Percentiles rank a stretch among this genome's conserved stretches.
phyloP scores from a whole-genome alignment of 2,113 vertebrate genomes.

The Pygoscelis antarcticus region DNA sequence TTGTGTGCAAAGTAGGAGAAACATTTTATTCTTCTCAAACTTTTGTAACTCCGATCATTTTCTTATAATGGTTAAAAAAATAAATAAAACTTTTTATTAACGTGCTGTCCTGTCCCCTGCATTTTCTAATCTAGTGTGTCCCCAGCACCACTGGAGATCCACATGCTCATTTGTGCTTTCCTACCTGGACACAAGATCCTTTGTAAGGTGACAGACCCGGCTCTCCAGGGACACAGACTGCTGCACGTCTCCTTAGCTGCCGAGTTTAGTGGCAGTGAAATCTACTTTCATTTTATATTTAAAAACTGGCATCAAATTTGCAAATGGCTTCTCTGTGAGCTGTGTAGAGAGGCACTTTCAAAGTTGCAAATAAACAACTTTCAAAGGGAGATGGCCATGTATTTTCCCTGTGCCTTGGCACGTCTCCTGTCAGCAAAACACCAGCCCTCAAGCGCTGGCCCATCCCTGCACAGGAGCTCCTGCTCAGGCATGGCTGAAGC shows the following conservation, averaged over 20 bases:
- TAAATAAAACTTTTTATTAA: neutral
- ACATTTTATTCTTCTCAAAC: neutral
- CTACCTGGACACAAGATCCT: neutral
- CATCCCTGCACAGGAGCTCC: neutral
- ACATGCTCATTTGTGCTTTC: neutral
- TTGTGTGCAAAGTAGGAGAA: neutral
- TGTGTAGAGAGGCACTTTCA: neutral
- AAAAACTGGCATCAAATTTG: neutral
- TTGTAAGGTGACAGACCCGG: accelerated
- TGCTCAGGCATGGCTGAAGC: neutral
- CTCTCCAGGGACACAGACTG: neutral
- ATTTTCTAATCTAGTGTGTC: neutral
- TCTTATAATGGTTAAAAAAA: neutral
- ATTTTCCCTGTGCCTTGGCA: neutral
- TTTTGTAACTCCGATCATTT: neutral
- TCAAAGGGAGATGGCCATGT: neutral
- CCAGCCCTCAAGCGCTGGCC: accelerated
- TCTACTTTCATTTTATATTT: neutral
- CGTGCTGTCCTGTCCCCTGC: neutral
- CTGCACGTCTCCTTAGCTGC: neutral
- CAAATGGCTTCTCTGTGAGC: neutral
- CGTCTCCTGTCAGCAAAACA: neutral
- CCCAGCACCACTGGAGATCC: neutral
- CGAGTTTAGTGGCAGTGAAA: neutral
- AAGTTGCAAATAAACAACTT: neutral